Evolutionary conservation across 2,113 vertebrate species (phyloP).

Genomic region (Spilogale gracilis): DNA sequence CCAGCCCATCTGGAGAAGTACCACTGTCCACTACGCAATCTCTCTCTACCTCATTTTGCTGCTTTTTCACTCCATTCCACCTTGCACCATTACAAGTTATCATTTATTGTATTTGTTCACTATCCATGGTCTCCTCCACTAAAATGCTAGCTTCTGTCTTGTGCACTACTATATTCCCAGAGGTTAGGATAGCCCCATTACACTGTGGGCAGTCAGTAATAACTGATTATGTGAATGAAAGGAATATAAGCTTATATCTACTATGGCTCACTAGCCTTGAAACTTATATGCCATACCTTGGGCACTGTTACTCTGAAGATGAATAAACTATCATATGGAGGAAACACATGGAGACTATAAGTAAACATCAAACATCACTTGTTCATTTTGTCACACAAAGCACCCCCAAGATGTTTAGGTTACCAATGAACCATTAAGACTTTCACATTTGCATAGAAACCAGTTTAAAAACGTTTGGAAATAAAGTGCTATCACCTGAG

Average conservation of each 20-base stretch:
- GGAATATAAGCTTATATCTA: neutral
- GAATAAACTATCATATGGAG: neutral
- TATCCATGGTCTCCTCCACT: neutral
- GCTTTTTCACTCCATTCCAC: neutral
- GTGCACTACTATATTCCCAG: neutral
- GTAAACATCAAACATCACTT: neutral
- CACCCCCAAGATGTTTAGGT: neutral
- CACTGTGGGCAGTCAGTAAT: neutral
- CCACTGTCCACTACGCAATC: neutral
- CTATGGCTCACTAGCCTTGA: neutral
- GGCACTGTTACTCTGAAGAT: neutral
- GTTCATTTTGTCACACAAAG: neutral
- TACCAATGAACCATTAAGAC: neutral
- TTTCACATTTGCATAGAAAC: neutral
- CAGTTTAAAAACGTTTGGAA: neutral
- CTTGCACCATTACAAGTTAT: neutral
- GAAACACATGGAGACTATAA: neutral
- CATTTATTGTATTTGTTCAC: neutral
- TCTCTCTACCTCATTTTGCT: neutral
- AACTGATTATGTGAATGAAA: neutral
- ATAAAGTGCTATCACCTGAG: neutral
- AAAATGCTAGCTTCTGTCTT: neutral
- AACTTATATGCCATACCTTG: neutral
- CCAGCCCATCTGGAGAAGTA: neutral
- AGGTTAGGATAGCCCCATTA: neutral